A percentile compares a stretch with the other conserved stretches of the same genome.
phyloP scores from a whole-genome alignment of 2,888 invertebrate species.

The Dendrolimus pini region DNA sequence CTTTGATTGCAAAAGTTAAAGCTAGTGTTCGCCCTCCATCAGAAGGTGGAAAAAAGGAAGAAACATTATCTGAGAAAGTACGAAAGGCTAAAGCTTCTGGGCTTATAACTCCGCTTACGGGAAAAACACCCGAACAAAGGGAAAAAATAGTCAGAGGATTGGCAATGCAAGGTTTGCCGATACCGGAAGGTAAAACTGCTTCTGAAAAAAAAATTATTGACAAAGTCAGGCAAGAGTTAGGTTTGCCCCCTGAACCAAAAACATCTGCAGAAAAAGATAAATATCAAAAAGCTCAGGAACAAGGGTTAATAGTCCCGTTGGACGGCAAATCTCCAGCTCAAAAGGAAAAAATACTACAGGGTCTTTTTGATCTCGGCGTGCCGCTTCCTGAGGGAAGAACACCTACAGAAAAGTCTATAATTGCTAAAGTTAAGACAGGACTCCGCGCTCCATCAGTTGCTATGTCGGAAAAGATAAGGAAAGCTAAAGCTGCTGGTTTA shows the following conservation, averaged over 20 bases:
- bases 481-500: slow-evolving; percentile 25
- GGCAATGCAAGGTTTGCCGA: slow-evolving; percentile 19
- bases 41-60: too few relatives aligned
- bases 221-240: too few relatives aligned
- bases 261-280: slow-evolving; percentile 16
- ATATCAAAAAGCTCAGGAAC: slow-evolving; percentile 19
- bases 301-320: slow-evolving; percentile 23
- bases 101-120: slow-evolving; percentile 19
- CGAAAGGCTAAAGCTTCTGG: slow-evolving; percentile 21
- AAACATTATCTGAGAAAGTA: slow-evolving; percentile 10
- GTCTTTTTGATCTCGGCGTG: slow-evolving; percentile 15
- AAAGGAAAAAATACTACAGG: slow-evolving; percentile 27
- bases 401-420: slow-evolving; percentile 18
- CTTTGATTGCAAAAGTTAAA: slow-evolving; percentile 17
- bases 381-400: slow-evolving; percentile 20
- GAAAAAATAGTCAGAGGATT: slow-evolving; percentile 25
- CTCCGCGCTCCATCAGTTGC: slow-evolving; percentile 20
- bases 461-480: slow-evolving; percentile 18
- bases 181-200: slow-evolving; percentile 24
- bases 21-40: background rate
- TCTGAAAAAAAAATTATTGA: slow-evolving; percentile 23
- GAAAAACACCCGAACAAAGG: slow-evolving; percentile 23
- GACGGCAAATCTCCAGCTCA: slow-evolving; percentile 23
- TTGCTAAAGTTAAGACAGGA: slow-evolving; percentile 17
- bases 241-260: slow-evolving; percentile 11